Evolutionary conservation across 2,797 vertebrate genomes (phyloP).

Genomic region (Allochrocebus solatus): DNA sequence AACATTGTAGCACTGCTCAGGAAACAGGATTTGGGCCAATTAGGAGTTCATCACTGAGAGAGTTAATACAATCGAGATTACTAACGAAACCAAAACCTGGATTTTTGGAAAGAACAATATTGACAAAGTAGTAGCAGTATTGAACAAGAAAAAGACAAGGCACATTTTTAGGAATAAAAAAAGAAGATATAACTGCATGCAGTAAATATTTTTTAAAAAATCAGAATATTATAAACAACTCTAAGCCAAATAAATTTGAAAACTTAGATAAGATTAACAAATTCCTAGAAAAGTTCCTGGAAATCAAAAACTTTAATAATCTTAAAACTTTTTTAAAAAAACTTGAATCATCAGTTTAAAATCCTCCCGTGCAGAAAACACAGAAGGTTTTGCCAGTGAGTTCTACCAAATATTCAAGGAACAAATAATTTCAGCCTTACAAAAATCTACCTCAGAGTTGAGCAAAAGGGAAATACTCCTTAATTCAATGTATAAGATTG

Average conservation of each 20-base stretch:
- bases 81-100: not conserved
- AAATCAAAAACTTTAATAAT: not conserved
- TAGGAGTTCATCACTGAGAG: not conserved
- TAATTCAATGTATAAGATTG: not conserved
- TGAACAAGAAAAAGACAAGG: not conserved
- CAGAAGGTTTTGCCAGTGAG: not conserved
- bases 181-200: not conserved
- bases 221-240: not conserved
- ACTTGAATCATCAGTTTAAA: not conserved
- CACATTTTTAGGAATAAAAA: not conserved
- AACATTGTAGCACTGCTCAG: not conserved
- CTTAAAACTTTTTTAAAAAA: not conserved
- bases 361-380: not conserved
- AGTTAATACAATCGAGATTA: not conserved
- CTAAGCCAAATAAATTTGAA: not conserved
- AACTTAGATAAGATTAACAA: not conserved
- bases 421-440: slow-evolving; percentile 28
- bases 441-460: not conserved
- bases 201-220: not conserved
- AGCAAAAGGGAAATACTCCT: not conserved
- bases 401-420: slow-evolving; percentile 26
- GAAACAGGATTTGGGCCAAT: not conserved
- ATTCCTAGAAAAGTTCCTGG: not conserved
- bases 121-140: not conserved
- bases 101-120: not conserved